Conservation (phyloP, 2,888 invertebrate genomes). For the Platycnemis pennipes region DNA sequence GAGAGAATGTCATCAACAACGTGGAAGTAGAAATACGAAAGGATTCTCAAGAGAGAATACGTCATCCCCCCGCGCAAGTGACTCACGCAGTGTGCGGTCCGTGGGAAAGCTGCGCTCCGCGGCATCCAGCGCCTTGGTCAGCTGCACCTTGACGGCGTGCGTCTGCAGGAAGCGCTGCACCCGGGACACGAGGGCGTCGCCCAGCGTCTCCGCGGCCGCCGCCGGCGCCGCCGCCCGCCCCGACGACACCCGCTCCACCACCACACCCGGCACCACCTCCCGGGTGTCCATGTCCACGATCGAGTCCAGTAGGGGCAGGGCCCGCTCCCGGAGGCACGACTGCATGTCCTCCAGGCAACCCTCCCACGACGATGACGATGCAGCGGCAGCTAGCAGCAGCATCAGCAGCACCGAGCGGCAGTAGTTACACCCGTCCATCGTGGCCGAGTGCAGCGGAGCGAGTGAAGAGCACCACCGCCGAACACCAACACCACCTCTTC, state of each 20-base stretch:
- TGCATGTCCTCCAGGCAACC: constrained; percentile 69
- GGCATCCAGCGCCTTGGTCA: constrained; percentile 80
- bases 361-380: constrained; percentile 77
- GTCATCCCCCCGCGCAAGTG: too few relatives aligned
- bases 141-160: constrained; percentile 84
- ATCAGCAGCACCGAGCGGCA: background rate
- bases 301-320: constrained; percentile 82
- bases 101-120: constrained; percentile 72
- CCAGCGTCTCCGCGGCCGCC: constrained; percentile 74
- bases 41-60: too few relatives aligned
- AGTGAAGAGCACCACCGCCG: constrained; percentile 8
- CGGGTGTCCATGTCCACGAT: constrained; percentile 81
- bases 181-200: constrained; percentile 81
- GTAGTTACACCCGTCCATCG: constrained; percentile 49
- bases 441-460: constrained; percentile 55
- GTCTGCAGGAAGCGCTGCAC: constrained; percentile 82
- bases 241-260: constrained; percentile 76
- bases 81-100: constrained; percentile 45
- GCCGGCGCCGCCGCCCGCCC: constrained; percentile 70
- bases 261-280: constrained; percentile 83
- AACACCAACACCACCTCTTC: background rate
- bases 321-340: constrained; percentile 73
- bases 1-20: too few relatives aligned
- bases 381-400: background rate
- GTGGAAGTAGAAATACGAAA: too few relatives aligned